Percentiles rank a stretch among this genome's conserved stretches.
Conservation (phyloP, 2,888 invertebrate species). For the Camptogramma bilineatum region DNA sequence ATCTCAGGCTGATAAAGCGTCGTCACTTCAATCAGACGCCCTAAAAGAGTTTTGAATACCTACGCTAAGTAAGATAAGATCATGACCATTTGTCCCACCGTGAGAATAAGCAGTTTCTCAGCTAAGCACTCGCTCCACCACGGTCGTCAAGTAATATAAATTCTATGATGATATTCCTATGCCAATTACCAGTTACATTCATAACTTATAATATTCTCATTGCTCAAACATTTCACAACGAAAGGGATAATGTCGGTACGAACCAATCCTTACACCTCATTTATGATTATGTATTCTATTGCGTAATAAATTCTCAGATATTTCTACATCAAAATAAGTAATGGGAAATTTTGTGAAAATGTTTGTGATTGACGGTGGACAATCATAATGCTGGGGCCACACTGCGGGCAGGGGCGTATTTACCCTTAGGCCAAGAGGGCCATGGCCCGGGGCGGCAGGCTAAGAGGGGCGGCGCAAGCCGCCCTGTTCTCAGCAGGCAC, state of each 20-base stretch:
- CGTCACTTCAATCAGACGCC: no score
- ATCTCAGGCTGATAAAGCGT: no score
- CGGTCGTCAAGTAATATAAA: neutral
- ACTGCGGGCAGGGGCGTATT: no score
- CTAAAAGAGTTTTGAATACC: no score
- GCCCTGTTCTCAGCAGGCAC: no score
- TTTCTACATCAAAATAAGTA: neutral
- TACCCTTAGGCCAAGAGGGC: no score
- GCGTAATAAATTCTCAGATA: conserved; percentile 12
- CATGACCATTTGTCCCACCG: no score
- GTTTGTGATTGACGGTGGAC: neutral
- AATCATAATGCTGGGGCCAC: no score
- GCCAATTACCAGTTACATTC: conserved; percentile 5
- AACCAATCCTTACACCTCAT: conserved; percentile 27
- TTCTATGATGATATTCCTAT: neutral
- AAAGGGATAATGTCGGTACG: neutral
- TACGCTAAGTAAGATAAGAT: no score
- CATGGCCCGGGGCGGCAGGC: no score
- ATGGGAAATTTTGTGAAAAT: neutral
- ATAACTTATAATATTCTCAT: conserved; percentile 14
- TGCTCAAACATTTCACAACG: conserved; percentile 13
- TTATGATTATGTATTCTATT: conserved; percentile 23
- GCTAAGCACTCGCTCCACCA: no score
- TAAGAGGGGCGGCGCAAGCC: no score
- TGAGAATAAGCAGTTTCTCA: neutral